Evolutionary conservation across 2,888 invertebrate species (phyloP), one percentile per base, ranked within the genome.

Genomic region (Hypolimnas misippus): DNA sequence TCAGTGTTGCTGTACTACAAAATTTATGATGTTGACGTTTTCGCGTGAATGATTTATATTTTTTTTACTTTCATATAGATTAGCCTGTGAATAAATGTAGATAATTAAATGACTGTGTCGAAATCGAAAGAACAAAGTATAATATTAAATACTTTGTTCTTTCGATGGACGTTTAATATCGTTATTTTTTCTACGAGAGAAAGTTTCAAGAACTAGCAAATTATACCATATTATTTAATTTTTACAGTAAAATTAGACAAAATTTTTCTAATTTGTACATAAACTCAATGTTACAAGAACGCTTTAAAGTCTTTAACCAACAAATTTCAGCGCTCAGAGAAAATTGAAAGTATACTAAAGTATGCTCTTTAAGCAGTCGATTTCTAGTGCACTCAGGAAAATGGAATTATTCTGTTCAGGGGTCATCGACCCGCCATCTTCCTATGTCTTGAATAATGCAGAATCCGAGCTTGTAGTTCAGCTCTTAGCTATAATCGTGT

Each of bases 371-470:
- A 62, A 53, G 65, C 62, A 66, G 57, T 70, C 65, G 63, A 69
- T 70, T 70, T 69, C 62, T 62, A 66, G 64, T 65, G 62, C 69
- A 69, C 69, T 69, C 67, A 67, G 65, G 65, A 63, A 67, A 69
- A 69, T 68, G 68, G 68, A 69, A 70, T 67, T 68, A 66, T 68
- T 67, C 68, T 53, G 51, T 58, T 62, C 69, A 69, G 71, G 74
- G 63, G 72, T 76, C 76, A 65, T 71, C 70, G 81, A 78, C 76
- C 82, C 74, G 81, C 81, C 79, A 77, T 68, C 82, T 83, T 82
- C 83, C 82, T 75, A 78, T 71, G 74, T 68, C 65, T 73, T 87
- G 84, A 85, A 87, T 87, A 80, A 87, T 87, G 83, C 84, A 87
- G 70, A 57, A 68, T 56, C 51, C 53, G 40, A 57, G 57, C 63